A percentile compares a stretch with the other conserved stretches of the same genome.
Conservation (phyloP, 2,888 invertebrate species). For the Volucella inflata region DNA sequence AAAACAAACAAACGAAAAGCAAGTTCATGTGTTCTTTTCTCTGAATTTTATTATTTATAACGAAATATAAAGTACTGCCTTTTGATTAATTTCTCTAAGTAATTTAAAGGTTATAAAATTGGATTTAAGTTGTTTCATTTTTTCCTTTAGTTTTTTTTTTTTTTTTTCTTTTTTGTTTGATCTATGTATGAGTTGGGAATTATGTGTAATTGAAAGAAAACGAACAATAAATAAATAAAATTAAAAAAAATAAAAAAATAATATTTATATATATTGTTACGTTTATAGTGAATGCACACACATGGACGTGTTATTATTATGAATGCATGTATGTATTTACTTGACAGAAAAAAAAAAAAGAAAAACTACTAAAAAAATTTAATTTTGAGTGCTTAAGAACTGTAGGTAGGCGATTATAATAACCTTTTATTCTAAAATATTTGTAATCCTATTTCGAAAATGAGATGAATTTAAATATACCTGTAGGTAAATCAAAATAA, state of each 20-base stretch:
- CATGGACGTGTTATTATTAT: background rate
- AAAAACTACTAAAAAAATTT: background rate
- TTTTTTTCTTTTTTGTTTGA: no score
- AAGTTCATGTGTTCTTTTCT: constrained; percentile 19
- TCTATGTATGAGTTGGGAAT: background rate
- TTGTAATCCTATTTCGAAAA: background rate
- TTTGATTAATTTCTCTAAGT: constrained; percentile 14
- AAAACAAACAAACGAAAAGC: background rate
- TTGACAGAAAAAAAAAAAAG: no score
- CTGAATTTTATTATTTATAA: constrained; percentile 27
- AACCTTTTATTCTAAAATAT: background rate
- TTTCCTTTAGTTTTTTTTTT: background rate
- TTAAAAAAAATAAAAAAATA: background rate
- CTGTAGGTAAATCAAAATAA: background rate
- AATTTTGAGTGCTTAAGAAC: constrained; percentile 9
- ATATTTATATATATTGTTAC: background rate
- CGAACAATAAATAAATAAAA: background rate
- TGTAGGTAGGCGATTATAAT: constrained; percentile 31
- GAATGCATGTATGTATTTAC: background rate
- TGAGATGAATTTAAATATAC: background rate
- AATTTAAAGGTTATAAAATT: background rate
- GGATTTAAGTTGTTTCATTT: no score
- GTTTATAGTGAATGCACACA: background rate
- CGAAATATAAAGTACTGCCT: constrained; percentile 32
- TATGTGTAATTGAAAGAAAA: background rate